phyloP scores from a whole-genome alignment of 1,140 invertebrate genomes.

The Coenobita brevimanus region DNA sequence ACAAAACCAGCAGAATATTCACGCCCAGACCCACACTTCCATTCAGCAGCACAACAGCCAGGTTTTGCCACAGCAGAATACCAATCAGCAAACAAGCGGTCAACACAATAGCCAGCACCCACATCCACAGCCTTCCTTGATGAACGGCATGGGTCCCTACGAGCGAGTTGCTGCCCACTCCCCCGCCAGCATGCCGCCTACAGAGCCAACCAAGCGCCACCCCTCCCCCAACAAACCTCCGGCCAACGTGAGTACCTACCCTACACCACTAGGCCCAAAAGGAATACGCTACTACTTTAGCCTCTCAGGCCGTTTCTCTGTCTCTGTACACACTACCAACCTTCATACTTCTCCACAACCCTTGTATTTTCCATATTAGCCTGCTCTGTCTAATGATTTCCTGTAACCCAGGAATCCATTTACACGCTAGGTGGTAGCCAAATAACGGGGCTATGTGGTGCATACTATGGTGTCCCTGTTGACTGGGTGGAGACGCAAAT shows the following conservation, averaged over 20 bases:
- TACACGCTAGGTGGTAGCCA: no score
- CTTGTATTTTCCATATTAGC: no score
- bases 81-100: neutral
- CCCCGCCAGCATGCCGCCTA: constrained; percentile 6
- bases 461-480: no score
- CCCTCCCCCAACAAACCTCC: constrained; percentile 53
- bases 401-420: no score
- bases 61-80: neutral
- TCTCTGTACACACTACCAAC: no score
- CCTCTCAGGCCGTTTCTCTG: no score
- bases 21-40: constrained; percentile 2
- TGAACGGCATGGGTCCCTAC: constrained; percentile 24
- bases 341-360: no score
- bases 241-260: constrained; percentile 42
- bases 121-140: constrained; percentile 2
- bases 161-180: constrained; percentile 39
- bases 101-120: constrained; percentile 32
- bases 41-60: neutral
- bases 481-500: no score
- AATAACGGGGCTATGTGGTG: no score
- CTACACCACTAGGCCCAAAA: no score
- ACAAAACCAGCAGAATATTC: constrained; percentile 43
- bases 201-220: constrained; percentile 38
- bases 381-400: no score
- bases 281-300: no score